A percentile compares a stretch with the other conserved stretches of the same genome.
phyloP scores from a whole-genome alignment of 2,797 vertebrate species.

The Chaunax sp. region DNA sequence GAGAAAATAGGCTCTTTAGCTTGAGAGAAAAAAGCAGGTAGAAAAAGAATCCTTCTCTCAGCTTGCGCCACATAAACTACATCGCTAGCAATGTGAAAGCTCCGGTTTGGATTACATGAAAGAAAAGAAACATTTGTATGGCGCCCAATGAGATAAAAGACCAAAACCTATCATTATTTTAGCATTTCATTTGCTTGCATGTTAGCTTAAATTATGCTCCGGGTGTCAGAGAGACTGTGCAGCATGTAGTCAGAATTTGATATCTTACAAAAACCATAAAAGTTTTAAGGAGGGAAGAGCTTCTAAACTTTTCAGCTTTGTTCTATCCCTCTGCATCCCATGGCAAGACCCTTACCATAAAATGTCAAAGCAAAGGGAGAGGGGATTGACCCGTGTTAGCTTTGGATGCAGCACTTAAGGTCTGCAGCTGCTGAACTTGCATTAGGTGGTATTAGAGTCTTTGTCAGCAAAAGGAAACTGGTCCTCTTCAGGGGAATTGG shows the following conservation, averaged over 20 bases:
- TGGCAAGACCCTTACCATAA: constrained; percentile 36
- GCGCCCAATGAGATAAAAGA: constrained; percentile 30
- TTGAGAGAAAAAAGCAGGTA: constrained; percentile 20
- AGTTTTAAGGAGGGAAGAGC: constrained; percentile 10
- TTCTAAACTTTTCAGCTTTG: constrained; percentile 36
- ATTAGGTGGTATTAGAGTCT: constrained; percentile 67
- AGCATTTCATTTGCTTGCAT: constrained; percentile 8
- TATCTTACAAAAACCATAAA: constrained; percentile 14
- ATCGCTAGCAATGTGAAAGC: constrained; percentile 18
- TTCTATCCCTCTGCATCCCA: constrained; percentile 40
- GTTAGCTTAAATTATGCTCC: constrained; percentile 9
- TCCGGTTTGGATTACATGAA: constrained; percentile 17
- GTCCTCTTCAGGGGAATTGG: constrained; percentile 59
- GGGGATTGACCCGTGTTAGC: constrained; percentile 60
- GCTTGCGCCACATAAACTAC: constrained; percentile 4
- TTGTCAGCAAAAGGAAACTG: constrained; percentile 67
- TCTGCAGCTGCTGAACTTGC: constrained; percentile 69
- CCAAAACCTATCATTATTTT: constrained; percentile 12
- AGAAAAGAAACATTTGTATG: constrained; percentile 9
- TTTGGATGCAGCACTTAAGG: constrained; percentile 65
- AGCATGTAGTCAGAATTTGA: constrained; percentile 2
- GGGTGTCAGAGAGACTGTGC: constrained; percentile 13
- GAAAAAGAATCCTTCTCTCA: constrained; percentile 35
- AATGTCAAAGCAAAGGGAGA: constrained; percentile 62
- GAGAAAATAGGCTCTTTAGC: constrained; percentile 29